phyloP scores from a whole-genome alignment of 1,140 invertebrate genomes.

The Marisa cornuarietis region DNA sequence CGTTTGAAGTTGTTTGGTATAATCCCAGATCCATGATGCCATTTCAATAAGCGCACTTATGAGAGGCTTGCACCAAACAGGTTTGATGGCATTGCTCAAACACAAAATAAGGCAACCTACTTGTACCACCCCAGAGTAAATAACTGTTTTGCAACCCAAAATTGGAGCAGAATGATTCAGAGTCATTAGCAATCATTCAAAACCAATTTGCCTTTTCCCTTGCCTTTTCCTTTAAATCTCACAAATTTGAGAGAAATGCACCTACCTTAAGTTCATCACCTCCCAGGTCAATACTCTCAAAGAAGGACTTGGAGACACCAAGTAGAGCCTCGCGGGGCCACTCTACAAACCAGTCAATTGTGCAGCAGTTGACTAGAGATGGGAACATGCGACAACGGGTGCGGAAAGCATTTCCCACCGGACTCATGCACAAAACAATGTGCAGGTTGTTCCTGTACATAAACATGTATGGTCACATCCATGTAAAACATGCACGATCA shows the following conservation, averaged over 20 bases:
- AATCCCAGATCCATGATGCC: too few species aligned
- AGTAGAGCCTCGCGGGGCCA: slow-evolving; percentile 66
- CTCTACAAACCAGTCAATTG: slow-evolving; percentile 73
- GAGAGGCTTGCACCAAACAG: too few species aligned
- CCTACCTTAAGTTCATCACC: slow-evolving; percentile 57
- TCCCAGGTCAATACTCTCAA: slow-evolving; percentile 63
- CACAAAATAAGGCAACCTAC: background rate
- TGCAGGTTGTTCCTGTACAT: slow-evolving; percentile 65
- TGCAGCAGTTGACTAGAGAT: slow-evolving; percentile 68
- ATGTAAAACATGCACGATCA: background rate
- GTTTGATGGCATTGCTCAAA: background rate
- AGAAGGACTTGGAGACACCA: slow-evolving; percentile 71
- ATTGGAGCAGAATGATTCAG: background rate
- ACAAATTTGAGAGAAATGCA: background rate
- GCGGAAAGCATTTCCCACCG: slow-evolving; percentile 81
- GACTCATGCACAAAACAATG: slow-evolving; percentile 67
- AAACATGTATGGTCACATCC: slow-evolving; percentile 6
- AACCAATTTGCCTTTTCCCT: background rate
- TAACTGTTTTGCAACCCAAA: background rate
- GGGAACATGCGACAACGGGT: slow-evolving; percentile 69
- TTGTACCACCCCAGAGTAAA: background rate
- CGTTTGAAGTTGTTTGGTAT: too few species aligned
- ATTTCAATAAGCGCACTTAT: too few species aligned
- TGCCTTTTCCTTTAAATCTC: background rate
- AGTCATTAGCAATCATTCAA: background rate